Evolutionary conservation across 53 echinoderm and acorn worm genomes (phyloP).

Genomic region (Echinarachnius parma): DNA sequence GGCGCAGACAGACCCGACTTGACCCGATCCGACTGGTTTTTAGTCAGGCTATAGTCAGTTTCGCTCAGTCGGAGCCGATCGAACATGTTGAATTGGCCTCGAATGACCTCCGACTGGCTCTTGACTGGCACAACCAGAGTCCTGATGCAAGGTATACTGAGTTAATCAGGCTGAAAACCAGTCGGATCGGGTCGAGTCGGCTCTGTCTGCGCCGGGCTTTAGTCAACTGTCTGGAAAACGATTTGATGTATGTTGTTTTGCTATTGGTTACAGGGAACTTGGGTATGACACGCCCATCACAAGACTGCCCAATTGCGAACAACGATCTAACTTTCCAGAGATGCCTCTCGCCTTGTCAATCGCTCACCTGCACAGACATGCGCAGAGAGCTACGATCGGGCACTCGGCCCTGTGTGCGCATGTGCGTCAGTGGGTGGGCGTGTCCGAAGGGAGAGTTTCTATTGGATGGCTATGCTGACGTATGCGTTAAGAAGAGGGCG

Average conservation of each 20-base stretch:
- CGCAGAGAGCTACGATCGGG: conserved; percentile 13
- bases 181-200: too few species aligned
- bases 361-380: conserved; percentile 18
- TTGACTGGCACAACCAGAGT: too few species aligned
- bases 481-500: conserved; percentile 30
- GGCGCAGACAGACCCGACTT: too few species aligned
- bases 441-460: conserved; percentile 25
- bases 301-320: conserved; percentile 28
- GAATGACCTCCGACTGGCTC: too few species aligned
- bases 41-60: too few species aligned
- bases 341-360: conserved; percentile 24
- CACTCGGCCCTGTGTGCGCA: conserved; percentile 32
- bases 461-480: conserved; percentile 29
- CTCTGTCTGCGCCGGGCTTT: too few species aligned
- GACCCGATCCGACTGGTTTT: too few species aligned
- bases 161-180: too few species aligned
- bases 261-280: neutral
- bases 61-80: too few species aligned
- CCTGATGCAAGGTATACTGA: too few species aligned
- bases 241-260: neutral
- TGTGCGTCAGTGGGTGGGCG: conserved; percentile 48
- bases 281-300: conserved; percentile 23
- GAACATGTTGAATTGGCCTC: too few species aligned
- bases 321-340: conserved; percentile 8
- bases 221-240: neutral